Evolutionary conservation across 2,888 invertebrate species (phyloP).

Genomic region (Hanleya hanleyi): DNA sequence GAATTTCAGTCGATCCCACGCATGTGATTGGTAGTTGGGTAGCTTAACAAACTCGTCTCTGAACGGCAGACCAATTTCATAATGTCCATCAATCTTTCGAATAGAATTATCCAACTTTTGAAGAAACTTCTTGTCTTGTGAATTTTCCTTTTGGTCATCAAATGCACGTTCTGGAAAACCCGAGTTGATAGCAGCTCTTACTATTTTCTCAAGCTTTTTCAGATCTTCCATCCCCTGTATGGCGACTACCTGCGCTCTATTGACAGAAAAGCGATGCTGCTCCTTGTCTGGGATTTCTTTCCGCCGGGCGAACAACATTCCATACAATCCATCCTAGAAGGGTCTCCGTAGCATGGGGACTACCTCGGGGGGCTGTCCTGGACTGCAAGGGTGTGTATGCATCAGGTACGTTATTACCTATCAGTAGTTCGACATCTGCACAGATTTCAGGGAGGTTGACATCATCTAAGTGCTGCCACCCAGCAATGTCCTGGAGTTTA

Average conservation of each 20-base stretch:
- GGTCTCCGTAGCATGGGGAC: constrained; percentile 23
- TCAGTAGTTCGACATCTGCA: constrained; percentile 15
- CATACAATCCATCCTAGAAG: constrained; percentile 26
- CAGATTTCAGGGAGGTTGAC: constrained; percentile 16
- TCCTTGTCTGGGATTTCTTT: neutral
- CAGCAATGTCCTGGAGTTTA: constrained; percentile 19
- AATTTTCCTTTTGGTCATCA: constrained; percentile 18
- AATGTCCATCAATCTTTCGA: constrained; percentile 14
- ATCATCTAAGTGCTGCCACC: constrained; percentile 29
- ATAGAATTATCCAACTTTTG: constrained; percentile 12
- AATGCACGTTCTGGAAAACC: constrained; percentile 29
- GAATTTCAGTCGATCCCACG: constrained; percentile 12
- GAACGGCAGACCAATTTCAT: constrained; percentile 17
- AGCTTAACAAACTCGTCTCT: constrained; percentile 10
- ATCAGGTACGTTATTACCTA: constrained; percentile 21
- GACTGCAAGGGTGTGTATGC: constrained; percentile 24
- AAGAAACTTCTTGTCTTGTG: constrained; percentile 14
- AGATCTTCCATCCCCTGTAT: constrained; percentile 10
- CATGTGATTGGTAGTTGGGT: constrained; percentile 11
- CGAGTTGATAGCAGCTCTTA: constrained; percentile 18
- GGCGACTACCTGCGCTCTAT: constrained; percentile 12
- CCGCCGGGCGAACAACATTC: constrained; percentile 4
- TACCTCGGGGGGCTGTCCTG: constrained; percentile 17
- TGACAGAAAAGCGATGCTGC: constrained; percentile 1
- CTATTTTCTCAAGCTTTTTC: constrained; percentile 22